Conservation (phyloP, 2,797 vertebrate species). For the Catharus ustulatus region DNA sequence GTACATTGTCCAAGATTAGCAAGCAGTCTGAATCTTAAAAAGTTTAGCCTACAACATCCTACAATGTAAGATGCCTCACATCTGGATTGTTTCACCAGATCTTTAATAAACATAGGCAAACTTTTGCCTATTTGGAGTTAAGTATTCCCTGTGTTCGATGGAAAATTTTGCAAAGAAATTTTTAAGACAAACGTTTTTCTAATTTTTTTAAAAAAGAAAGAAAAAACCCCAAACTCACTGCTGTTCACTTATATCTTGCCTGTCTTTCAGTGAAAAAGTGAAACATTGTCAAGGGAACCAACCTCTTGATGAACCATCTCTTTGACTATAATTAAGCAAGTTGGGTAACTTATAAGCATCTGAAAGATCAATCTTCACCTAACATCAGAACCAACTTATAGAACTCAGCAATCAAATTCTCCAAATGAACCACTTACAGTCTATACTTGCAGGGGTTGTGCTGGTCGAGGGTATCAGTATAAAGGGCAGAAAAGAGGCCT, state of each 20-base stretch:
- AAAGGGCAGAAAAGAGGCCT: neutral
- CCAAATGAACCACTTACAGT: neutral
- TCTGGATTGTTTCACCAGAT: neutral
- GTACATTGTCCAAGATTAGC: neutral
- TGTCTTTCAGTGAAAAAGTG: neutral
- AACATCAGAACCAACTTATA: neutral
- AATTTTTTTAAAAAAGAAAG: neutral
- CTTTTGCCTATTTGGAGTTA: neutral
- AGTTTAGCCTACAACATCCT: neutral
- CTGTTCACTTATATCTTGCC: neutral
- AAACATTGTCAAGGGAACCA: neutral
- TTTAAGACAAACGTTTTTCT: neutral
- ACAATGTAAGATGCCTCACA: neutral
- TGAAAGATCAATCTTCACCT: neutral
- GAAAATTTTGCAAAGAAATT: neutral
- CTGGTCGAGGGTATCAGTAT: neutral
- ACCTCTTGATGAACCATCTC: neutral
- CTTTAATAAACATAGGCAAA: neutral
- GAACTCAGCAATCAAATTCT: neutral
- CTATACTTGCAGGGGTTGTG: fast-evolving
- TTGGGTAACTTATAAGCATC: neutral
- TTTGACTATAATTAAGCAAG: neutral
- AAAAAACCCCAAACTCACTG: fast-evolving
- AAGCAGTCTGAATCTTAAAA: neutral
- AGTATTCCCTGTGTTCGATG: neutral